A percentile compares a stretch with the other conserved stretches of the same genome.
Evolutionary conservation across 2,113 vertebrate genomes (phyloP).

Genomic region (Etheostoma cragini): DNA sequence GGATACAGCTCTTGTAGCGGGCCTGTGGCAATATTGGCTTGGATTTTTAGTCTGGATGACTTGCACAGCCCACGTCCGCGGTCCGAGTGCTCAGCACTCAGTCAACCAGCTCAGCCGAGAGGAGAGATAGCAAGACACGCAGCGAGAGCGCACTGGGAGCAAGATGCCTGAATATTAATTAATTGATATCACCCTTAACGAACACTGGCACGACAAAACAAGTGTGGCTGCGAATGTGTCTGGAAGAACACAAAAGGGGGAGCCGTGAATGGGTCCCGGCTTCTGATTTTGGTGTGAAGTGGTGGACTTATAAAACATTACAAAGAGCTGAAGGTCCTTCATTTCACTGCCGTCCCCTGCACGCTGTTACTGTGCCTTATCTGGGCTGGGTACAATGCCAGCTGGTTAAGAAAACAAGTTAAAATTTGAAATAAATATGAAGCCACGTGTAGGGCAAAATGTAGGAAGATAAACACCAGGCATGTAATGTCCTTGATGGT

Average conservation of each 20-base stretch:
- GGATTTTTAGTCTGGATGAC: too few relatives aligned
- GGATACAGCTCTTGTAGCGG: too few relatives aligned
- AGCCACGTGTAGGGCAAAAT: background rate
- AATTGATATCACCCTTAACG: background rate
- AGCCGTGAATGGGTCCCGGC: slow-evolving; percentile 4
- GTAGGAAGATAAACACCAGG: background rate
- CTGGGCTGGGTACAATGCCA: background rate
- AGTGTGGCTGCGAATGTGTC: background rate
- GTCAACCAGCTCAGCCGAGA: too few relatives aligned
- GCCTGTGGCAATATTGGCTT: too few relatives aligned
- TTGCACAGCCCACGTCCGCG: too few relatives aligned
- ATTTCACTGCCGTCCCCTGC: background rate
- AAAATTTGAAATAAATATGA: background rate
- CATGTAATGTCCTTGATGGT: background rate
- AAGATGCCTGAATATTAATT: too few relatives aligned
- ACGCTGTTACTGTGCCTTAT: background rate
- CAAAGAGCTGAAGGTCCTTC: background rate
- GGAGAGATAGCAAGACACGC: too few relatives aligned
- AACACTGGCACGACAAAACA: slow-evolving; percentile 18
- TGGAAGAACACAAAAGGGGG: background rate
- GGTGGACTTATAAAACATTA: background rate
- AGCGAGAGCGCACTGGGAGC: too few relatives aligned
- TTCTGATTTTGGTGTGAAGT: background rate
- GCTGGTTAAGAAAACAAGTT: background rate
- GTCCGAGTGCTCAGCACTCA: too few relatives aligned